Evolutionary conservation across 92 coral and sea anemone species (phyloP).

Genomic region (Bergia sp.): DNA sequence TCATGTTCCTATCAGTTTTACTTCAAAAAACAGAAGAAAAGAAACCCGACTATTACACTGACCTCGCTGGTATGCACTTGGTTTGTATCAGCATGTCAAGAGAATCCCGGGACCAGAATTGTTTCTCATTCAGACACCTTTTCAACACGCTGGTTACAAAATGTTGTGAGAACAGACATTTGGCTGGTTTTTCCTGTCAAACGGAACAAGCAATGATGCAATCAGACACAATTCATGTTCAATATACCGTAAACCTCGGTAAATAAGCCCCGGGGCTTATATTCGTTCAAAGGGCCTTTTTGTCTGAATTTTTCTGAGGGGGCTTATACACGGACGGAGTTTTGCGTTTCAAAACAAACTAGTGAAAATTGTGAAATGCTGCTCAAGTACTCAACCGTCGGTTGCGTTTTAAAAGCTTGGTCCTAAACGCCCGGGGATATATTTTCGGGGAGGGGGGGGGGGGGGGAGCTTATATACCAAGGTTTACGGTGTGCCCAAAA

Average conservation of each 20-base stretch:
- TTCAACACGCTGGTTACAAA: conserved; percentile 76
- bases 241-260: neutral
- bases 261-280: too few relatives aligned
- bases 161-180: conserved; percentile 71
- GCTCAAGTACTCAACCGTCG: too few relatives aligned
- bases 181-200: conserved; percentile 48
- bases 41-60: neutral
- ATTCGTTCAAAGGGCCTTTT: too few relatives aligned
- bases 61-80: conserved; percentile 89
- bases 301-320: too few relatives aligned
- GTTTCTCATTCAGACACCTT: conserved; percentile 77
- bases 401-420: too few relatives aligned
- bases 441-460: too few relatives aligned
- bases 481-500: neutral
- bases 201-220: neutral
- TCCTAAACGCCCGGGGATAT: too few relatives aligned
- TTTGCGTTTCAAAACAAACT: too few relatives aligned
- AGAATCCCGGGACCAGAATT: conserved; percentile 83
- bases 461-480: too few relatives aligned
- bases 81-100: conserved; percentile 68
- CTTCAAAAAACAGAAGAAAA: neutral
- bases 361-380: too few relatives aligned
- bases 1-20: neutral
- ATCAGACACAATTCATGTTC: neutral
- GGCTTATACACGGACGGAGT: too few relatives aligned